Evolutionary conservation across 2,797 vertebrate species (phyloP).

Genomic region (Vespertilio murinus): DNA sequence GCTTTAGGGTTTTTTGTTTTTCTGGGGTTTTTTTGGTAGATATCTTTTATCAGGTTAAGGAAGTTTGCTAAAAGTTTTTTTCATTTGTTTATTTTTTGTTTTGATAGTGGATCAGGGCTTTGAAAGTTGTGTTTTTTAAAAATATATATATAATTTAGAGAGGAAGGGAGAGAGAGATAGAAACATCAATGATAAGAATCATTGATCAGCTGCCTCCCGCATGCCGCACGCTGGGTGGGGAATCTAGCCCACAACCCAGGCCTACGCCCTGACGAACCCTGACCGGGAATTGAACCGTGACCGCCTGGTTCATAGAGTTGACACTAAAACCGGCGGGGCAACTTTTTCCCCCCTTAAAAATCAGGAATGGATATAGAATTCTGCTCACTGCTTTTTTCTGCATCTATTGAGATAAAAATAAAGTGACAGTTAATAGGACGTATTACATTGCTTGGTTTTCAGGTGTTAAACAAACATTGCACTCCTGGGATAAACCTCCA

Average conservation of each 20-base stretch:
- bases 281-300: neutral
- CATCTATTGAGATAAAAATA: neutral
- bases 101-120: neutral
- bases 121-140: neutral
- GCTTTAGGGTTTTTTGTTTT: neutral
- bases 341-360: neutral
- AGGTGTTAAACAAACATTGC: neutral
- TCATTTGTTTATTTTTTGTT: neutral
- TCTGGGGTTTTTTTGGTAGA: neutral
- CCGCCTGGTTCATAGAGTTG: neutral
- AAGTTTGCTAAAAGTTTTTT: neutral
- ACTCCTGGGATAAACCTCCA: neutral
- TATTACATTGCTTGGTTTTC: neutral
- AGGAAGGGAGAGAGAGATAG: too few relatives aligned
- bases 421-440: neutral
- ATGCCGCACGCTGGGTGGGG: too few relatives aligned
- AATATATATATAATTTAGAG: too few relatives aligned
- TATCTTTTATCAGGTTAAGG: neutral
- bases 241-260: too few relatives aligned
- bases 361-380: neutral
- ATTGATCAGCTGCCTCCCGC: too few relatives aligned
- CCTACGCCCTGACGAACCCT: neutral
- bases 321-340: neutral
- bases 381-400: slow-evolving; percentile 5
- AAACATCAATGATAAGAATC: too few relatives aligned